Base-by-base conservation (phyloP, 2,888 invertebrate species). In the Willowsia nigromaculata region DNA sequence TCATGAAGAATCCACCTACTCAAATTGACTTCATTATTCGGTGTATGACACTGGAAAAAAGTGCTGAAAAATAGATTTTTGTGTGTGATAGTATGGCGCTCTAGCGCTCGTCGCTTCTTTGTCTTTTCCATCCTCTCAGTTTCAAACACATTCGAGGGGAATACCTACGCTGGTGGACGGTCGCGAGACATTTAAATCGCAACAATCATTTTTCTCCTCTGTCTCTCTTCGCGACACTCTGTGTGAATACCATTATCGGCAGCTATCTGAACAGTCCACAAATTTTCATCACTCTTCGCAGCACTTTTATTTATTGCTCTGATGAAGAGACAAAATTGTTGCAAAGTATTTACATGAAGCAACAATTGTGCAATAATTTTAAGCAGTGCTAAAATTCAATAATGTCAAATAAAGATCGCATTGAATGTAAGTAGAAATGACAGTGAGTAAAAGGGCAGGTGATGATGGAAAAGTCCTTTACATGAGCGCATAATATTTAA, bases 21-120 rank as follows among this genome's bases (percentile, higher is more conserved):
- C 65, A 82, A 82, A 80, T 59, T 59, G 22, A 56, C 56, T 80
- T 80, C 40, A 59, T 80, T 37, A 59, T 80, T 80, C 37, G 37
- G 56, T 59, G 59, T 80, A 40, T 80, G 80, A 80, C 80, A 80
- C 80, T 80, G 80, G 80, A 80, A 80, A 78, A 78, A 78, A 59
- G 80, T 80, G 80, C 11, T 40, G 50, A 76, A 76, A 76, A 76
- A 59, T 22, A 59, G n/a, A 7, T 80, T 71, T 78, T 30, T 74
- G 18, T 71, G 27, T 53, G 78, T 78, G 30, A 47, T 47, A 43
- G 15, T 15, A 74, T 25, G 25, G 71, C 40, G 13, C 22, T 40
- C 40, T 68, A 68, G 22, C 22, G 22, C 47, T 47, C 74, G 27
- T 50, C 74, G 22, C 27, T 74, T 33, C 74, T 74, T 71, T 27